Conservation (phyloP, 2,113 vertebrate species). For the Prunella fulvescens region DNA sequence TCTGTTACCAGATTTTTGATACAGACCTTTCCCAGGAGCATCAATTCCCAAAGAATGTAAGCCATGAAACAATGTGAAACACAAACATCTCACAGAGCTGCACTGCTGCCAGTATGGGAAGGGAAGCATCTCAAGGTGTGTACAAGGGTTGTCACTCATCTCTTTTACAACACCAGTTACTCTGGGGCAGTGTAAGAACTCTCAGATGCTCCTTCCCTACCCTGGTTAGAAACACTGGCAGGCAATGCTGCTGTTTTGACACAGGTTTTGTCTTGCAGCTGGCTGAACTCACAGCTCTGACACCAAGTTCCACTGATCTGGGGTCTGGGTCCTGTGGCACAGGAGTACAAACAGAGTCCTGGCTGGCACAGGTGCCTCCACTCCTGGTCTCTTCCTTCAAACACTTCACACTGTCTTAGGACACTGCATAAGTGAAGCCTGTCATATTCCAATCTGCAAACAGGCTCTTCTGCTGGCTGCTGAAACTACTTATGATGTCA, state of each 20-base stretch:
- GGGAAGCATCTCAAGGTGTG: not conserved
- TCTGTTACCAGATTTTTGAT: slow-evolving; percentile 56
- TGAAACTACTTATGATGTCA: slow-evolving; percentile 59
- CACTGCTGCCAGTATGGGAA: not conserved
- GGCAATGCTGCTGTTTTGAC: not conserved
- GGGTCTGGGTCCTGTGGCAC: rapidly evolving
- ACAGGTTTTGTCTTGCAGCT: not conserved
- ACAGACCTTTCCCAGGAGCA: slow-evolving; percentile 41
- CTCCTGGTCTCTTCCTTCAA: not conserved
- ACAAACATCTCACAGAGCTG: slow-evolving; percentile 33
- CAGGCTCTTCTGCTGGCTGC: slow-evolving; percentile 45
- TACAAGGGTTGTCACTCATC: not conserved
- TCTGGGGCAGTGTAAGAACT: not conserved
- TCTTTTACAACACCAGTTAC: not conserved
- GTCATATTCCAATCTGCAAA: slow-evolving; percentile 22
- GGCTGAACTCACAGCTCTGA: not conserved
- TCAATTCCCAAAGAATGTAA: slow-evolving; percentile 5
- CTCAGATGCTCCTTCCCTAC: not conserved
- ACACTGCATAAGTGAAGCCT: not conserved
- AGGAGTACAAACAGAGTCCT: not conserved
- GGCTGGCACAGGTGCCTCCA: not conserved
- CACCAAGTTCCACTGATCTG: not conserved
- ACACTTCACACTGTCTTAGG: not conserved
- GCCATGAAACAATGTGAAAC: not conserved
- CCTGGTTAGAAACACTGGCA: not conserved